Percentiles rank a stretch among this genome's conserved stretches.
Evolutionary conservation across 2,113 vertebrate species (phyloP).

Genomic region (Tragelaphus strepsiceros): DNA sequence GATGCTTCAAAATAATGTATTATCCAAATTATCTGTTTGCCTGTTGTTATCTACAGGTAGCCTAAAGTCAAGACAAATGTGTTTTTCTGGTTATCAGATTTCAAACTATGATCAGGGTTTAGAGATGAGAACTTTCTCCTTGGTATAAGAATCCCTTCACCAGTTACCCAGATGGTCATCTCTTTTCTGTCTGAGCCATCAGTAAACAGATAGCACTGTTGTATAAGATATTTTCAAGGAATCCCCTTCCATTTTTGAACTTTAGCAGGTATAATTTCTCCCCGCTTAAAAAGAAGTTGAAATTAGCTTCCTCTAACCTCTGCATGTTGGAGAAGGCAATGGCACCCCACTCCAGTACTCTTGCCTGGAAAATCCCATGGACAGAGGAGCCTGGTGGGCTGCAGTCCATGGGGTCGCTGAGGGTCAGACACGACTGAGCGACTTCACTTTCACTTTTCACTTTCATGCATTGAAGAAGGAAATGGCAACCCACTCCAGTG

Average conservation of each 20-base stretch:
- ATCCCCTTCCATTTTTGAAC: not conserved
- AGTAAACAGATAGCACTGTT: accelerated
- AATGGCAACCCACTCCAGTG: too few relatives aligned
- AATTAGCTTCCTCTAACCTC: not conserved
- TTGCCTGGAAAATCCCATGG: too few relatives aligned
- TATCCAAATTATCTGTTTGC: not conserved
- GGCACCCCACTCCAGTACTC: too few relatives aligned
- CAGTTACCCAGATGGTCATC: accelerated
- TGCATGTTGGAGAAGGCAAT: not conserved
- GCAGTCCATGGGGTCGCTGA: too few relatives aligned
- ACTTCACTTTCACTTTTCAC: too few relatives aligned
- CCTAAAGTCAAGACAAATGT: not conserved
- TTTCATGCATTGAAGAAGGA: too few relatives aligned
- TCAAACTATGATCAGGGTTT: not conserved
- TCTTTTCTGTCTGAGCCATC: not conserved
- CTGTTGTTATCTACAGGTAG: not conserved
- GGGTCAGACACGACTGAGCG: too few relatives aligned
- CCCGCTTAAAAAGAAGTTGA: not conserved
- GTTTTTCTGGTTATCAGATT: not conserved
- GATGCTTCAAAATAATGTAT: not conserved
- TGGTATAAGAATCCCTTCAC: not conserved
- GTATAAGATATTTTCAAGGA: not conserved
- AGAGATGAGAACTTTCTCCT: not conserved
- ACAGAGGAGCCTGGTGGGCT: too few relatives aligned
- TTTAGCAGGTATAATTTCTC: not conserved